Conservation (phyloP, 1,140 invertebrate species). For the Trissolcus basalis region DNA sequence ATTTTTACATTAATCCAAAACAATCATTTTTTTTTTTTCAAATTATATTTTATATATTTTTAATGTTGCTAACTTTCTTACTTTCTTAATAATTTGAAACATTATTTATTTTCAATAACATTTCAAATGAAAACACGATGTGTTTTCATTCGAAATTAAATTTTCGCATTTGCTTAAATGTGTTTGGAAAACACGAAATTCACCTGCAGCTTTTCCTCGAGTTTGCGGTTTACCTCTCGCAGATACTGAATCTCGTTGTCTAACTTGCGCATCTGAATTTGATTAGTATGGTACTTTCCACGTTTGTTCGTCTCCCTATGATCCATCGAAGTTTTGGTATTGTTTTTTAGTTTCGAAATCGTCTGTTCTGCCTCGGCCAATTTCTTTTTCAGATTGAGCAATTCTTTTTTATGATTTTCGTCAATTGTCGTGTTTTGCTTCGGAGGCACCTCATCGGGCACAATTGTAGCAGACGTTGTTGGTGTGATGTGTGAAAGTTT, state of each 20-base stretch:
- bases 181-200: background rate
- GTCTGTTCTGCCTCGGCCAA: conserved; percentile 64
- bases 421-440: conserved; percentile 63
- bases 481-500: too few relatives aligned
- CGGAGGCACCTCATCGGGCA: conserved; percentile 12
- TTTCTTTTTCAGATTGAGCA: conserved; percentile 62
- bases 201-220: conserved; percentile 67
- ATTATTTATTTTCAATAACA: too few relatives aligned
- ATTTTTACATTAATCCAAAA: background rate
- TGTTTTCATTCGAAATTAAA: background rate
- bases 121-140: too few relatives aligned
- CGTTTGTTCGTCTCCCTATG: conserved; percentile 39
- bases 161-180: too few relatives aligned
- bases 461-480: background rate
- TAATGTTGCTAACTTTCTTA: too few relatives aligned
- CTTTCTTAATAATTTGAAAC: background rate
- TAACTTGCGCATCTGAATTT: conserved; percentile 54
- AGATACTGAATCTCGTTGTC: conserved; percentile 62
- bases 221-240: conserved; percentile 61
- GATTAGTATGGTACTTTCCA: conserved; percentile 38
- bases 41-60: too few relatives aligned
- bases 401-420: conserved; percentile 64
- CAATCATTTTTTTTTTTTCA: too few relatives aligned
- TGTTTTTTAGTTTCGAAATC: conserved; percentile 63
- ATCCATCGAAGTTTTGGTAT: conserved; percentile 42